phyloP scores from a whole-genome alignment of 2,113 vertebrate genomes.

The Microtus richardsoni region DNA sequence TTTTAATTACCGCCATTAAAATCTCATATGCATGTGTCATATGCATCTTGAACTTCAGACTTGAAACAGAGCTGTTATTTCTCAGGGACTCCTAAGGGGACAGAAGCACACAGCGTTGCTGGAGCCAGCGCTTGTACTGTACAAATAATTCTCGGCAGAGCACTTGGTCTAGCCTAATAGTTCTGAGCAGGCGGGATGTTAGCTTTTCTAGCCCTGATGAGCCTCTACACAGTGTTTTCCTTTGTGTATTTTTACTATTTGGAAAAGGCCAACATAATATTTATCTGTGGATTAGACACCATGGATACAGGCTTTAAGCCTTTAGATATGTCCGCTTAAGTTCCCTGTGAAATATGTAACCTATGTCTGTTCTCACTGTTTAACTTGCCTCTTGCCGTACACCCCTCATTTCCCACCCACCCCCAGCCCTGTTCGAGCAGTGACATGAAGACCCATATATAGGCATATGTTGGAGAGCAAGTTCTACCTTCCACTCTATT shows the following conservation, averaged over 20 bases:
- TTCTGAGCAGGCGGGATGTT: neutral
- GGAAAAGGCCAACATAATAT: conserved; percentile 61
- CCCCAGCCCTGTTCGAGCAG: neutral
- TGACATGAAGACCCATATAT: neutral
- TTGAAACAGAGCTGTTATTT: conserved; percentile 51
- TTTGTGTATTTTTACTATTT: conserved; percentile 60
- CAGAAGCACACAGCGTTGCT: neutral
- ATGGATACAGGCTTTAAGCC: neutral
- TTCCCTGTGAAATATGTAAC: conserved; percentile 13
- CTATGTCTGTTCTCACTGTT: neutral
- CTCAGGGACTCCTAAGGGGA: conserved; percentile 36
- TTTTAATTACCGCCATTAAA: conserved; percentile 73
- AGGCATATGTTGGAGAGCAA: neutral
- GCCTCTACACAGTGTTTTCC: neutral
- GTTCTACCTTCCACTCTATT: neutral
- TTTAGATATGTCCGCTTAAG: conserved; percentile 38
- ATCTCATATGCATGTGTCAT: conserved; percentile 51
- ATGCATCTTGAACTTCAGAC: conserved; percentile 48
- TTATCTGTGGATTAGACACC: conserved; percentile 59
- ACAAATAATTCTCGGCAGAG: neutral
- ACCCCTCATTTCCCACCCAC: neutral
- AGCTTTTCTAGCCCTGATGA: conserved; percentile 44
- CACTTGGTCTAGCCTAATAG: neutral
- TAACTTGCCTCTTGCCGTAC: neutral
- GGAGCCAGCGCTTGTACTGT: neutral